These are phyloP conservation scores for Serrognathus titanus DNA, from an alignment of 2,888 invertebrate species.

Conservation along the genomic window DNA sequence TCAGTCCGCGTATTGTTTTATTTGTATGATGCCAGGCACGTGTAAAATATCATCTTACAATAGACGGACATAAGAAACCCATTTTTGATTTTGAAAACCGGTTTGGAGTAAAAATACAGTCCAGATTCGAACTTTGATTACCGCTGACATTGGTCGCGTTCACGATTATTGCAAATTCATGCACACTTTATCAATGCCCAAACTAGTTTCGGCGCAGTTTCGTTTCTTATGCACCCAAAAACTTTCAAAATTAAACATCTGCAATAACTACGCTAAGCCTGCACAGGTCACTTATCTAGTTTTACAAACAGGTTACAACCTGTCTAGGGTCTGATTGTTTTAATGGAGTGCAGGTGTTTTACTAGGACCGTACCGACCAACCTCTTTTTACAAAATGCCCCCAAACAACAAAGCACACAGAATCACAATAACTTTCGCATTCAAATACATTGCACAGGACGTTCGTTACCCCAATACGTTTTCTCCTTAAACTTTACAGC, in stretches of 20 bases:
- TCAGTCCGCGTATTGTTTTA: conserved; percentile 20
- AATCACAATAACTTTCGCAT: neutral
- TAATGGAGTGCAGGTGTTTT: conserved; percentile 40
- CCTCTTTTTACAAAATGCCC: conserved; percentile 5
- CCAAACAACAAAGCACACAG: conserved; percentile 13
- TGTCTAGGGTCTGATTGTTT: conserved; percentile 40
- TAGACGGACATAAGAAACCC: conserved; percentile 28
- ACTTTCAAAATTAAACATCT: neutral
- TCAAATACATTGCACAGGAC: too few species aligned
- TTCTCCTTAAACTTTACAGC: too few species aligned
- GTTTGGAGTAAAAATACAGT: conserved; percentile 23
- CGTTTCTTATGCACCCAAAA: neutral
- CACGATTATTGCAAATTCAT: conserved; percentile 9
- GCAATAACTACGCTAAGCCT: neutral
- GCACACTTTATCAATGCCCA: conserved; percentile 1
- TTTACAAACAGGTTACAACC: conserved; percentile 41
- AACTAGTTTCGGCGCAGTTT: conserved; percentile 1
- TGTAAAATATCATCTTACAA: conserved; percentile 30
- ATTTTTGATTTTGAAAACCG: conserved; percentile 27
- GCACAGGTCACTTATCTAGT: conserved; percentile 1
- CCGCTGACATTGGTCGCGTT: conserved; percentile 14
- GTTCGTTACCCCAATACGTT: too few species aligned
- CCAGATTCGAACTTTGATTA: conserved; percentile 21
- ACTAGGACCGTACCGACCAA: conserved; percentile 25
- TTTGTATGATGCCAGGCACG: conserved; percentile 25